These are phyloP conservation scores for Acronicta leporina DNA, from an alignment of 2,888 invertebrate species.

Conservation along the genomic window DNA sequence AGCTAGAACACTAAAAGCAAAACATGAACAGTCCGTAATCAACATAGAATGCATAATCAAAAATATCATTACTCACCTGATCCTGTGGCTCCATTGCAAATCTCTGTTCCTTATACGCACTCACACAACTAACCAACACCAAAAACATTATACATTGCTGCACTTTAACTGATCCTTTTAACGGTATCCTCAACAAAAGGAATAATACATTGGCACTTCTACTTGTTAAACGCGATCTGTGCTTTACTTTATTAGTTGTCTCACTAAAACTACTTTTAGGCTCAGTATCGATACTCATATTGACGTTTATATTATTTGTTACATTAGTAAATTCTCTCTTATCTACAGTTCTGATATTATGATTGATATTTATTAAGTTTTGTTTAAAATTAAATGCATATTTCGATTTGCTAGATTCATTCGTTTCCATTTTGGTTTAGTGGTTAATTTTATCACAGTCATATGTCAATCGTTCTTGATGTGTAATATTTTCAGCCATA, in stretches of 20 bases:
- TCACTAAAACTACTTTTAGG: slow-evolving; percentile 32
- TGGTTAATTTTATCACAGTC: slow-evolving; percentile 19
- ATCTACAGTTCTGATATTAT: slow-evolving; percentile 19
- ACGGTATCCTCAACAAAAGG: slow-evolving; percentile 78
- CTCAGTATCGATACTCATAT: slow-evolving; percentile 35
- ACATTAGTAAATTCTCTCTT: slow-evolving; percentile 18
- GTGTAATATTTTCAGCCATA: slow-evolving; percentile 2
- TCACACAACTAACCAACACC: slow-evolving; percentile 66
- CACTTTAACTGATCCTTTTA: slow-evolving; percentile 51
- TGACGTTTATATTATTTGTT: slow-evolving; percentile 19
- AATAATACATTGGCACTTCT: slow-evolving; percentile 80
- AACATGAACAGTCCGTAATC: background rate
- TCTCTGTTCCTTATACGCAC: slow-evolving; percentile 78
- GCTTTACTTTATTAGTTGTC: slow-evolving; percentile 27
- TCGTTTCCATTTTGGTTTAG: slow-evolving; percentile 40
- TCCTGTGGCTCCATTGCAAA: slow-evolving; percentile 86
- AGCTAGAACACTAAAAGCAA: too few species aligned
- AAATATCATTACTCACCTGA: slow-evolving; percentile 73
- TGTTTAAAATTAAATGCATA: slow-evolving; percentile 10
- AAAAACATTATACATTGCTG: slow-evolving; percentile 67
- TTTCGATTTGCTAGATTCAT: slow-evolving; percentile 22
- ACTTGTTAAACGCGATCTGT: slow-evolving; percentile 70
- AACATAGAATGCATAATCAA: background rate
- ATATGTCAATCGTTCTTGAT: slow-evolving; percentile 23
- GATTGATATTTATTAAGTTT: slow-evolving; percentile 9